Evolutionary conservation across 2,113 vertebrate genomes (phyloP), one percentile per base, ranked within the genome.

Genomic region (Oncorhynchus gorbuscha): DNA sequence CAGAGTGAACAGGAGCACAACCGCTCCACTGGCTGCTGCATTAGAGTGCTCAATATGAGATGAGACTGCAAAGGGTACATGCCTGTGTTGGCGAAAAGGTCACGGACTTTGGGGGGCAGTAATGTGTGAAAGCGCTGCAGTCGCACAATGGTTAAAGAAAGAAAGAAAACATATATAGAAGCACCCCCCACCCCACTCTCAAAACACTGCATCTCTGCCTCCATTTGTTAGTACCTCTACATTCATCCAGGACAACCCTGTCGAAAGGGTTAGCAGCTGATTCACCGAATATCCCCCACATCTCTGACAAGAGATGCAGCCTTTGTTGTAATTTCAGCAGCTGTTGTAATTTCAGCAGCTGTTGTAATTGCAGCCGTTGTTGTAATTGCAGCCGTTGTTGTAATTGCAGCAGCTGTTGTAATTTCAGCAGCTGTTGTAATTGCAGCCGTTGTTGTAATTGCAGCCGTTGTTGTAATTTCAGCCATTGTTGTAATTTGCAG

Each of bases 41-140:
- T 91, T 88, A 91, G 88, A 82, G 87, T 90, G 88, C 90, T 88
- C 92, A 89, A 89, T 93, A 92, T 91, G 91, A 92, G 89, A 93
- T 89, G 88, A 90, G 91, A 93, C 91, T 91, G 90, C 85, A 89
- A 78, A 91, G 83, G 86, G 86, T 90, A 86, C 89, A 83, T 83
- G 91, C 81, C 87, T 79, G 79, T 82, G 86, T 84, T 90, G 82
- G 83, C 86, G 89, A 91, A 93, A 93, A 93, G 92, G 93, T 93
- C 92, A 93, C 30, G 26, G 88, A 85, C 89, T 89, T 91, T 80
- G 74, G 87, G 87, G 88, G 89, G 87, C 87, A 87, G 89, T 86
- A 91, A 92, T 87, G 91, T 93, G 93, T 92, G 89, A 93, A 93
- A 91, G 81, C 85, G 66, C 73, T 72, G 77, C 35, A 71, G 81